These are phyloP conservation scores for Burhinus oedicnemus DNA, from an alignment of 2,113 vertebrate genomes.

Conservation along the genomic window DNA sequence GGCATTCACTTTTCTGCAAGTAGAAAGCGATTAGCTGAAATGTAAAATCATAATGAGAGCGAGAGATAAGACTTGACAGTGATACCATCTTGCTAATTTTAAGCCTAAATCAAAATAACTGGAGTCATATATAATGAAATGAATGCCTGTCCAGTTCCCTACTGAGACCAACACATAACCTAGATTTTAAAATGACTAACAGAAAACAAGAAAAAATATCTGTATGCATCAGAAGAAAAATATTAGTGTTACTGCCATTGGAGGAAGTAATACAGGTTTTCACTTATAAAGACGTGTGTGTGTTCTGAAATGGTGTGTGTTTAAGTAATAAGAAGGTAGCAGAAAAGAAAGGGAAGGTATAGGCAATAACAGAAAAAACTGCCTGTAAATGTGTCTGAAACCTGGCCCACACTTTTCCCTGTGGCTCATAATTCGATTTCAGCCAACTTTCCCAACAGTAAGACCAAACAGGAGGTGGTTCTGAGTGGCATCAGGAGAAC, in stretches of 20 bases:
- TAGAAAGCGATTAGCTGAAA: conserved; percentile 12
- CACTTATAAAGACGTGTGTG: background rate
- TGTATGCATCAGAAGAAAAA: background rate
- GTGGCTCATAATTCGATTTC: background rate
- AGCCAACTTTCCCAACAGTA: background rate
- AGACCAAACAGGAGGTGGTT: background rate
- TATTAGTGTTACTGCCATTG: background rate
- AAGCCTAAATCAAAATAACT: background rate
- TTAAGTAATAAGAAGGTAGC: background rate
- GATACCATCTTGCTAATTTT: background rate
- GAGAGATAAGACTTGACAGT: background rate
- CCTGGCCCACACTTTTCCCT: background rate
- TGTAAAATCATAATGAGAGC: background rate
- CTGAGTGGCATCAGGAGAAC: background rate
- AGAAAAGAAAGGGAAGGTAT: background rate
- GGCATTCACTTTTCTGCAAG: background rate
- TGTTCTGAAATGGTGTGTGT: background rate
- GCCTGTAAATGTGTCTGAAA: background rate
- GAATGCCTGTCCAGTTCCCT: background rate
- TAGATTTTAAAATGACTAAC: background rate
- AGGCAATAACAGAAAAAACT: background rate
- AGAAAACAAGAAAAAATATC: background rate
- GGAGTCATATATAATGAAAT: background rate
- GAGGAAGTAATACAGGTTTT: background rate
- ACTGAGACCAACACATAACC: background rate